Evolutionary conservation across 2,888 invertebrate genomes (phyloP), one percentile per base, ranked within the genome.

Genomic region (Drosophila eohydei): DNA sequence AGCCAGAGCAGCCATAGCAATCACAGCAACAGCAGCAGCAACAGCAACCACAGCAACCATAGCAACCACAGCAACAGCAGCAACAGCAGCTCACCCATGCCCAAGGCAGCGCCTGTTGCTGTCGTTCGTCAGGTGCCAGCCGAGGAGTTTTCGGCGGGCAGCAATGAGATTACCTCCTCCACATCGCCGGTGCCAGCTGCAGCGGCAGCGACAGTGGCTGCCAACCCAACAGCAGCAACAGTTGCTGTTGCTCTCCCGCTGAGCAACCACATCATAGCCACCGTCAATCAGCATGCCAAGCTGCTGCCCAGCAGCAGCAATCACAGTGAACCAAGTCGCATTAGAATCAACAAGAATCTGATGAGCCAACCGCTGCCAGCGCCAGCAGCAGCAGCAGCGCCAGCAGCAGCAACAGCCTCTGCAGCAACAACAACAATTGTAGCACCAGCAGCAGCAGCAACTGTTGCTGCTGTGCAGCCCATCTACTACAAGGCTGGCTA

Each of bases 161-260:
- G 95, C 69, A 95, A 95, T 89, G 95, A 95, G 80, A 95, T 95
- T 61, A 95, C 95, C 38, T 95, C 95, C 14, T 95, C 95, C n/a
- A 95, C 95, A 50, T 95, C 95, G 52, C 95, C 95, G 40, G 94
- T 94, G 61, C 91, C 92, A 5, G 48, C n/a, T 0, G 36, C 12
- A 52, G 64, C 72, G 21, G 30, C 68, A 60, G 52, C 66, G 14
- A 12, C 32, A 75, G 65, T 60, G 41, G 43, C 63, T 80, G 73
- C 70, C 26, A 9, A 4, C 1, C 36, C 46, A 26, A 14, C 61
- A 28, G 34, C 75, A 44, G 7, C 58, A 68, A 54, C 60, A 56
- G 40, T 61, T 56, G 64, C 52, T 5, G 26, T 16, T 1, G 51
- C 30, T 6, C 50, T 40, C 40, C 40, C 72, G 61, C 77, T 68